Evolutionary conservation across 2,797 vertebrate genomes (phyloP).

Genomic region (Eulemur albifrons): DNA sequence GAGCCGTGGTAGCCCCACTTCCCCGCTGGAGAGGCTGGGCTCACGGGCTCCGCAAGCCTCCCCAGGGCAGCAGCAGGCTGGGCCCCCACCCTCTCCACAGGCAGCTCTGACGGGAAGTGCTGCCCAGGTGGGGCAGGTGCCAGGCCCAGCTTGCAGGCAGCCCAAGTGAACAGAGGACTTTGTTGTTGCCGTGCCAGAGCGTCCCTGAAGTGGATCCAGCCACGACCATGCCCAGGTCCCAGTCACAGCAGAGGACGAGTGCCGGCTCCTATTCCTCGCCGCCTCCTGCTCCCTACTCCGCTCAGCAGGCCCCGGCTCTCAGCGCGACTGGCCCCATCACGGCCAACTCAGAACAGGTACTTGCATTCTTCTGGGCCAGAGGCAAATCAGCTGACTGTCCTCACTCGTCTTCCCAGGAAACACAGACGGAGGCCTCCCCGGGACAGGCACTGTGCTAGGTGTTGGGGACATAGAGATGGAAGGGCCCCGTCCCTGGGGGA

Average conservation of each 20-base stretch:
- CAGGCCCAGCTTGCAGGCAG: background rate
- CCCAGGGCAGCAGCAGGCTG: background rate
- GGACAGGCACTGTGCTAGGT: background rate
- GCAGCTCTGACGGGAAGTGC: background rate
- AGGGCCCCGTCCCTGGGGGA: background rate
- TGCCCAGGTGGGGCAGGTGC: background rate
- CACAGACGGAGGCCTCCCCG: background rate
- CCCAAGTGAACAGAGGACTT: background rate
- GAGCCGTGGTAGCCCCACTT: background rate
- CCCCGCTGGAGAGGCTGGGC: background rate
- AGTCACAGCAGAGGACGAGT: conserved; percentile 85
- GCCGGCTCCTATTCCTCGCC: conserved; percentile 82
- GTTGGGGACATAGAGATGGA: background rate
- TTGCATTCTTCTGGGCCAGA: background rate
- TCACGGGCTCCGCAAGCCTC: background rate
- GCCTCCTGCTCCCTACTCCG: conserved; percentile 86
- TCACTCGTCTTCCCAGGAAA: background rate
- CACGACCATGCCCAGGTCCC: conserved; percentile 87
- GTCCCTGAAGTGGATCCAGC: conserved; percentile 93
- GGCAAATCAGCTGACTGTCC: background rate
- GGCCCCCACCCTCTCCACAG: background rate
- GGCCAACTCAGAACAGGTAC: conserved; percentile 96
- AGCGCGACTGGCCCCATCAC: conserved; percentile 92
- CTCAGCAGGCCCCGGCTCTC: conserved; percentile 89
- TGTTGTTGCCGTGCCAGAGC: conserved; percentile 80